Conservation (phyloP, 2,113 vertebrate species). For the Pedetes capensis region DNA sequence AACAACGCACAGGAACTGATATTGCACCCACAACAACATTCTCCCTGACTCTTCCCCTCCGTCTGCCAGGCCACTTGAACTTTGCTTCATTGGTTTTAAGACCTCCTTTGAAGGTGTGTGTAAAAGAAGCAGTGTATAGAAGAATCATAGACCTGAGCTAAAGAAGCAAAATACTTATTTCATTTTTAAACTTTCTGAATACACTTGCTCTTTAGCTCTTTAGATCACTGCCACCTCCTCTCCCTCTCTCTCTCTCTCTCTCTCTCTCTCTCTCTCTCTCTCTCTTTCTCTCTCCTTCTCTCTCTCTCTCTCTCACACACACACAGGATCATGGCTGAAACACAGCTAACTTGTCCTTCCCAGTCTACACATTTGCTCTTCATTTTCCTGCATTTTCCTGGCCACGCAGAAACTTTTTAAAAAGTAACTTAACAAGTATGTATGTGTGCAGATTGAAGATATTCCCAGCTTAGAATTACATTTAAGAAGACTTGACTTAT, state of each 20-base stretch:
- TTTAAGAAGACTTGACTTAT: conserved; percentile 11
- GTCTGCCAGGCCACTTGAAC: neutral
- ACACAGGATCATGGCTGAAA: neutral
- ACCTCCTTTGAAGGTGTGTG: neutral
- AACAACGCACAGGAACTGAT: neutral
- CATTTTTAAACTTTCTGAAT: neutral
- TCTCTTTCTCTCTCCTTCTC: too few relatives aligned
- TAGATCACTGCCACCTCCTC: neutral
- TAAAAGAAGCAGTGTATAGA: neutral
- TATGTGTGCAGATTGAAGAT: neutral
- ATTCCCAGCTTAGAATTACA: conserved; percentile 53
- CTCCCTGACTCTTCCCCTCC: neutral
- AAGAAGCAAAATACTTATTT: neutral
- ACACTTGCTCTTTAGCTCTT: neutral
- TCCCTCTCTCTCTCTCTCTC: neutral
- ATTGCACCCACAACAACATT: neutral
- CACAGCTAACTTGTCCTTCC: neutral
- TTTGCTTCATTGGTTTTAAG: neutral
- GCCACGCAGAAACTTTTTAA: neutral
- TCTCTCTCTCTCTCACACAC: too few relatives aligned
- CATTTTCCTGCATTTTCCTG: neutral
- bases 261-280: too few relatives aligned
- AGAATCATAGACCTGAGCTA: neutral
- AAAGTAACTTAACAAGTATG: neutral
- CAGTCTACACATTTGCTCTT: neutral